A percentile compares a stretch with the other conserved stretches of the same genome.
Evolutionary conservation across 2,888 invertebrate genomes (phyloP).

Genomic region (Bombylius discolor): DNA sequence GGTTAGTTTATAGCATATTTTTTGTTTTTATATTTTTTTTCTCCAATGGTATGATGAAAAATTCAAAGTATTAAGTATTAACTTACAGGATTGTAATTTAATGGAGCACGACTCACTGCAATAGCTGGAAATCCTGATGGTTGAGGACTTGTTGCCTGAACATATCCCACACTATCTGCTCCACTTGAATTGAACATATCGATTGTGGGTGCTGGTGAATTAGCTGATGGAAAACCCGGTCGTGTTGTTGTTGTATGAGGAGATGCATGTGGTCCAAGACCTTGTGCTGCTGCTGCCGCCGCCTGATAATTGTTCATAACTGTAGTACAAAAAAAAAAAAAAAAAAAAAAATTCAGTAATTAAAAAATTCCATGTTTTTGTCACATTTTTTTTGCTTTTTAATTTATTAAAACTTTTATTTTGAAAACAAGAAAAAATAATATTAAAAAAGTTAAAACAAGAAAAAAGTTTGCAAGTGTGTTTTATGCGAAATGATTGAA

Average conservation of each 20-base stretch:
- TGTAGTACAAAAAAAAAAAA: conserved; percentile 36
- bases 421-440: neutral
- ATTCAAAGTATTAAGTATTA: neutral
- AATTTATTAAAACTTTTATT: neutral
- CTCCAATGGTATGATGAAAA: neutral
- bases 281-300: conserved; percentile 63
- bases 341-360: neutral
- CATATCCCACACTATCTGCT: conserved; percentile 82
- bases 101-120: conserved; percentile 84
- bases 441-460: too few relatives aligned
- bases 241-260: conserved; percentile 59
- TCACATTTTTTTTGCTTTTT: conserved; percentile 1
- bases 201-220: conserved; percentile 82
- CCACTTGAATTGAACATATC: conserved; percentile 86
- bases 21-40: neutral
- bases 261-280: conserved; percentile 70
- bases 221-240: conserved; percentile 78
- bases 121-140: conserved; percentile 90
- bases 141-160: conserved; percentile 94
- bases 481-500: too few relatives aligned
- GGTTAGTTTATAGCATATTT: too few relatives aligned
- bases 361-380: neutral
- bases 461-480: too few relatives aligned
- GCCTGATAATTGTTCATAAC: conserved; percentile 96
- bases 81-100: conserved; percentile 88